phyloP scores from a whole-genome alignment of 2,797 vertebrate genomes.

The Acanthiza pusilla region DNA sequence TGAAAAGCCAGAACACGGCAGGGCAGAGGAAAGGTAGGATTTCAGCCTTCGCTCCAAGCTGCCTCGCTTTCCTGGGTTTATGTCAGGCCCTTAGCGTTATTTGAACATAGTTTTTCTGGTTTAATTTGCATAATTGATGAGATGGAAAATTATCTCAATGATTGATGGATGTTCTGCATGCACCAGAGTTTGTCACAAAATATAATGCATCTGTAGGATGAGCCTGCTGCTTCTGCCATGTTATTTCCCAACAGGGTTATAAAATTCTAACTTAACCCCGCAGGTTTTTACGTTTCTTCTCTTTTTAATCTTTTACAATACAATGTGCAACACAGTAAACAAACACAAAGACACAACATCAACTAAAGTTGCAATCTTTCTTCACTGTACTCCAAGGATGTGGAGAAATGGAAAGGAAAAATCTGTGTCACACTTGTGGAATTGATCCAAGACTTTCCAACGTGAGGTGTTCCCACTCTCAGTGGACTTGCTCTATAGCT shows the following conservation, averaged over 20 bases:
- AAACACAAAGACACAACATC: neutral
- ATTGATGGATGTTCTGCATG: conserved; percentile 66
- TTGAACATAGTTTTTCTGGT: conserved; percentile 67
- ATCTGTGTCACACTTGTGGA: neutral
- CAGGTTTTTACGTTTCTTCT: conserved; percentile 46
- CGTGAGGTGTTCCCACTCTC: neutral
- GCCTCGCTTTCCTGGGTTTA: conserved; percentile 53
- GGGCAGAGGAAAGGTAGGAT: neutral
- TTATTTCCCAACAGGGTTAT: conserved; percentile 51
- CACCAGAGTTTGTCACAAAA: conserved; percentile 56
- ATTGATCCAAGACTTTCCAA: neutral
- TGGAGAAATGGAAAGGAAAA: neutral
- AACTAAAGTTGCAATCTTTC: conserved; percentile 2
- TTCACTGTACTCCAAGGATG: neutral
- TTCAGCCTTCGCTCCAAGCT: conserved; percentile 29
- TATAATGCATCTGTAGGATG: conserved; percentile 46
- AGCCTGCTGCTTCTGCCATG: conserved; percentile 34
- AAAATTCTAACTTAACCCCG: conserved; percentile 26
- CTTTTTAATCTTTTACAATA: conserved; percentile 1
- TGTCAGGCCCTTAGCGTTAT: conserved; percentile 49
- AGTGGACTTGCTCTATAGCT: neutral
- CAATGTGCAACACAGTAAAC: neutral
- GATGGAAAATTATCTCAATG: conserved; percentile 71
- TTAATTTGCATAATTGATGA: conserved; percentile 74
- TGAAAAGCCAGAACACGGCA: neutral